Conservation (phyloP, 2,113 vertebrate species). For the Odocoileus virginianus region DNA sequence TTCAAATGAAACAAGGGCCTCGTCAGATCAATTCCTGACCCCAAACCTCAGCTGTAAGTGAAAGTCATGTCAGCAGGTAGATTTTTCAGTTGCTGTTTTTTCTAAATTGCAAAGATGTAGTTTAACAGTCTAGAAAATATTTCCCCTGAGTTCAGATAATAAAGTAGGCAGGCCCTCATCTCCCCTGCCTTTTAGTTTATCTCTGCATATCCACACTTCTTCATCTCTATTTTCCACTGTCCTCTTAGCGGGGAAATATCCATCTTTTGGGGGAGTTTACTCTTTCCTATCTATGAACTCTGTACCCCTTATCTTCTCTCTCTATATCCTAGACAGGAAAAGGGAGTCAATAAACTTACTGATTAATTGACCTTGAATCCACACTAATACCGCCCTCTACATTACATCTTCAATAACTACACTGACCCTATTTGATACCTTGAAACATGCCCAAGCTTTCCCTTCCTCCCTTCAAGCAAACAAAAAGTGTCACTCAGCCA, state of each 20-base stretch:
- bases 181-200: neutral
- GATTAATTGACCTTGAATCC: neutral
- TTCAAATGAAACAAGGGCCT: conserved; percentile 12
- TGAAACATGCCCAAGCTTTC: neutral
- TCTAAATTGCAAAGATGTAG: neutral
- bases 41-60: neutral
- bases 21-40: neutral
- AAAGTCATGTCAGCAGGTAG: neutral
- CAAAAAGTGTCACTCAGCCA: neutral
- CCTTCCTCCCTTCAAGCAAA: neutral
- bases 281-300: neutral
- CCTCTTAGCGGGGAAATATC: neutral
- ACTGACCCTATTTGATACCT: neutral
- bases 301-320: neutral
- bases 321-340: neutral
- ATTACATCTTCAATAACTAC: neutral
- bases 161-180: neutral
- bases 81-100: neutral
- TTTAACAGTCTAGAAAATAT: neutral
- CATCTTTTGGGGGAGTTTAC: neutral
- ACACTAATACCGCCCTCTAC: neutral
- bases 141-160: neutral
- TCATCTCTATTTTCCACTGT: neutral
- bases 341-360: neutral
- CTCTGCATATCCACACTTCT: neutral